A percentile compares a stretch with the other conserved stretches of the same genome.
These are phyloP conservation scores for Etheostoma perlongum DNA, from an alignment of 2,797 vertebrate species.

Conservation along the genomic window DNA sequence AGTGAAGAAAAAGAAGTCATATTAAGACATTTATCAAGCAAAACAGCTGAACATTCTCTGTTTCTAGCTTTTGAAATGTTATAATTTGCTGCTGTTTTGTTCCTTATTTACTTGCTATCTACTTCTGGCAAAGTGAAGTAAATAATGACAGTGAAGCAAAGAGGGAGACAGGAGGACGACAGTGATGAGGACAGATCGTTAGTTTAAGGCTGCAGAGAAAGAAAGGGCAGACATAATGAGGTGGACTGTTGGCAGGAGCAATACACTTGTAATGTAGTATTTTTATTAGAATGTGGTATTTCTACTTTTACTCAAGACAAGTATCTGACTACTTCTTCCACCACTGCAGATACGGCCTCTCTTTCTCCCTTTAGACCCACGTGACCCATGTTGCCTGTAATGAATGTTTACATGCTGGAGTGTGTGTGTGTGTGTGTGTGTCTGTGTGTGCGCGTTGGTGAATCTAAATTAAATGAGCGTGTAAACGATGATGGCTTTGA, in stretches of 20 bases:
- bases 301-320: not conserved
- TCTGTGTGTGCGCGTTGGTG: not conserved
- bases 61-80: not conserved
- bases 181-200: not conserved
- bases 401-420: slow-evolving; percentile 6
- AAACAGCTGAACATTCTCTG: not conserved
- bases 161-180: not conserved
- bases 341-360: not conserved
- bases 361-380: not conserved
- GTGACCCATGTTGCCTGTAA: not conserved
- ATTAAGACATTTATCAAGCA: not conserved
- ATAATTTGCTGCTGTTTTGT: not conserved
- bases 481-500: slow-evolving; percentile 54
- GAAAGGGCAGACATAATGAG: not conserved
- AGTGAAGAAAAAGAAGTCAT: too few species aligned
- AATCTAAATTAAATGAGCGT: slow-evolving; percentile 45
- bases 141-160: not conserved
- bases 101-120: not conserved
- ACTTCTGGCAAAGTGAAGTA: not conserved
- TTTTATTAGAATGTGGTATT: not conserved
- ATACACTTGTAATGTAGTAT: not conserved
- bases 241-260: too few species aligned
- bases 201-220: slow-evolving; percentile 7
- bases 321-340: not conserved
- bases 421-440: slow-evolving; percentile 9